phyloP scores from a whole-genome alignment of 1,140 invertebrate species.

The Colletes gigas region DNA sequence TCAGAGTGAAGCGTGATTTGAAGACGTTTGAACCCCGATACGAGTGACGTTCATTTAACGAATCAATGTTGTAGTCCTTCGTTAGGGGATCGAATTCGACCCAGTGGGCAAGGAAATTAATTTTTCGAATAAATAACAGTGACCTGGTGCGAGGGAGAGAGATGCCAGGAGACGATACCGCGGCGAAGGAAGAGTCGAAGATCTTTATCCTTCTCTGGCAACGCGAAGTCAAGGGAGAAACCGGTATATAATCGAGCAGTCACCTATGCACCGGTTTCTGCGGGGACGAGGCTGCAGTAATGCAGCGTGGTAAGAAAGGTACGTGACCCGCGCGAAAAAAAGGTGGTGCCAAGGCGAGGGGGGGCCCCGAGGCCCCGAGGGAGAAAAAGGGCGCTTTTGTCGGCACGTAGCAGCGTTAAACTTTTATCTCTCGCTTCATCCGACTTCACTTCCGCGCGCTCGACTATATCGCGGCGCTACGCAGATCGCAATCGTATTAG shows the following conservation, averaged over 20 bases:
- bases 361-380: not conserved
- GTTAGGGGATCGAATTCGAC: not conserved
- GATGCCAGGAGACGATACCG: conserved; percentile 35
- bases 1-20: too few relatives aligned
- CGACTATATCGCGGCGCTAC: not conserved
- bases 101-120: conserved; percentile 14
- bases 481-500: conserved; percentile 37
- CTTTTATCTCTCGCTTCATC: conserved; percentile 41
- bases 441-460: conserved; percentile 37
- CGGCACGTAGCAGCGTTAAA: conserved; percentile 37
- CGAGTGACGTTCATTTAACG: too few relatives aligned
- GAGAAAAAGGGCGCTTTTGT: conserved; percentile 49
- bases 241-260: conserved; percentile 63
- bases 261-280: conserved; percentile 58
- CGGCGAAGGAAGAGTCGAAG: conserved; percentile 17
- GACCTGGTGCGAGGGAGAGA: conserved; percentile 3
- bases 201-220: conserved; percentile 42
- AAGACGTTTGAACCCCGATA: too few relatives aligned
- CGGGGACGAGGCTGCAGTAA: conserved; percentile 53
- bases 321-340: conserved; percentile 50
- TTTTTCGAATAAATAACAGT: conserved; percentile 34
- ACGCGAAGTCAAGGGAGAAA: conserved; percentile 31
- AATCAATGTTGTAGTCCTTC: not conserved
- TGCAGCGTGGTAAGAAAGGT: conserved; percentile 46
- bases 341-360: not conserved